Evolutionary conservation across 2,888 invertebrate genomes (phyloP), one percentile per base, ranked within the genome.

Genomic region (Sympetrum striolatum): DNA sequence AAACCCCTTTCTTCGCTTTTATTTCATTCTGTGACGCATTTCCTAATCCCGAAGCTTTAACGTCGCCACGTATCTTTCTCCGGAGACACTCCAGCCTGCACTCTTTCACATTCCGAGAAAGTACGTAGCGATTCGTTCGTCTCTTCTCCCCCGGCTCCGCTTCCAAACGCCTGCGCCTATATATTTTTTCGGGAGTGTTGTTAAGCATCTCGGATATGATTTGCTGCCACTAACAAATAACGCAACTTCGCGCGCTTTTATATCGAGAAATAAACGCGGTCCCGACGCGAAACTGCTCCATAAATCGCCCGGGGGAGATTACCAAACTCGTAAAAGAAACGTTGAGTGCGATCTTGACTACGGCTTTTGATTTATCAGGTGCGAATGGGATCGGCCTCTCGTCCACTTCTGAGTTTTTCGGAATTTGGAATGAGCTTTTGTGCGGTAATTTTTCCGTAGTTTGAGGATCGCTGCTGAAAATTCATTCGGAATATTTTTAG

Each of bases 21-120:
- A 86, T 86, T 86, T 86, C 86, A 86, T 35, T 82, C 58, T 35
- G 58, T 58, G 58, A 58, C 82, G 82, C 58, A 82, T 82, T 35
- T 86, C 86, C 86, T 37, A n/a, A 22, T 37, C 37, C 58, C 82
- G 58, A 82, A 86, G 86, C 86, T 86, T 86, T 86, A 64, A 22
- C 60, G 60, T 64, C 64, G 35, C 58, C 35, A 37, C 37, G 86
- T 86, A 64, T 86, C 86, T 86, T 86, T 86, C 86, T 64, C 60
- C 15, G 37, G 60, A 60, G 86, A 53, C 82, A 37, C 60, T 60
- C 31, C 37, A 58, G 86, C 37, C 22, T 86, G 86, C 64, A 86
- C 58, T 37, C 37, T 86, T 35, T 37, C 22, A 60, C 82, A 58
- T 82, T 82, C 58, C 35, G 22, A 31, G 35, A 58, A 82, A 60